A percentile compares a stretch with the other conserved stretches of the same genome.
Evolutionary conservation across 2,888 invertebrate genomes (phyloP).

Genomic region (Trichacis sp.): DNA sequence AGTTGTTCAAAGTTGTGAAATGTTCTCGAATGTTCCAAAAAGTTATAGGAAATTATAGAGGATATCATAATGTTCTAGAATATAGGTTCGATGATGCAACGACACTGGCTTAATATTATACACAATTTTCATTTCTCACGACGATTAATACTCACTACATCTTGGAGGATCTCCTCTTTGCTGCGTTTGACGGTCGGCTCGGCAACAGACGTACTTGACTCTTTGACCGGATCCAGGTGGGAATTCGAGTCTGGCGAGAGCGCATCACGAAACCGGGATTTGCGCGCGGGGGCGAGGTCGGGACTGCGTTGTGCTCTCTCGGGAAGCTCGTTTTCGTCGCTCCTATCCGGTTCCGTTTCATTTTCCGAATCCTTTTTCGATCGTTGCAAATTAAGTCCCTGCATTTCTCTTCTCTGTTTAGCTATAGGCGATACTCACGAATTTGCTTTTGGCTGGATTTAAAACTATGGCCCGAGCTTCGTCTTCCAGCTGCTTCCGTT

Average conservation of each 20-base stretch:
- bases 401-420: not conserved
- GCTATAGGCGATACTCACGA: constrained; percentile 68
- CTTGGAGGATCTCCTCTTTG: constrained; percentile 76
- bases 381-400: not conserved
- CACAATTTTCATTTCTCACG: no score
- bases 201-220: constrained; percentile 53
- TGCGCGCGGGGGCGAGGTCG: constrained; percentile 61
- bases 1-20: no score
- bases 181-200: constrained; percentile 65
- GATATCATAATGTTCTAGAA: no score
- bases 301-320: constrained; percentile 57
- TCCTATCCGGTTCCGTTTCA: constrained; percentile 57
- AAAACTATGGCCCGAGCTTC: constrained; percentile 69
- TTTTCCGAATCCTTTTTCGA: constrained; percentile 64
- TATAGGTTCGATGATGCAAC: no score
- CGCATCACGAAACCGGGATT: constrained; percentile 67
- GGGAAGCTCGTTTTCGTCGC: constrained; percentile 51
- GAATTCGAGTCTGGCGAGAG: constrained; percentile 62
- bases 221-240: constrained; percentile 51
- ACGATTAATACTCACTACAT: constrained; percentile 73
- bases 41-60: no score
- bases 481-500: constrained; percentile 72
- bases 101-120: no score
- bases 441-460: constrained; percentile 72
- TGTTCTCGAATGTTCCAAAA: no score